A percentile compares a stretch with the other conserved stretches of the same genome.
phyloP scores from a whole-genome alignment of 2,797 vertebrate species.

The Pogoniulus pusillus region DNA sequence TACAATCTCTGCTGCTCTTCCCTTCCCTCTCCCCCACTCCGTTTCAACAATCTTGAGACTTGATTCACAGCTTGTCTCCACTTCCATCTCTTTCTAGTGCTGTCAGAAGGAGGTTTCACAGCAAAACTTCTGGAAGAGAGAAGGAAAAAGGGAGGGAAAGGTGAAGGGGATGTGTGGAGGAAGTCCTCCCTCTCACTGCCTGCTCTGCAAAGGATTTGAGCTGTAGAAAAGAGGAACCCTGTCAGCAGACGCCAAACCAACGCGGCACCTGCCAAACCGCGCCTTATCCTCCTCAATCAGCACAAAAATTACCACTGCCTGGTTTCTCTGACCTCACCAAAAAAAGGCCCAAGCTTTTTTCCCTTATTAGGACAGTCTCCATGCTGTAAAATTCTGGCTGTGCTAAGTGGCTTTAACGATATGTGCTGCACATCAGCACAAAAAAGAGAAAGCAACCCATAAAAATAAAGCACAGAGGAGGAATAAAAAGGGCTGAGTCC shows the following conservation, averaged over 20 bases:
- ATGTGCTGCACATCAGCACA: slow-evolving; percentile 74
- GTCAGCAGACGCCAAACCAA: slow-evolving; percentile 74
- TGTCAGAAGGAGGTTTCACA: neutral
- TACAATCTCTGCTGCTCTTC: no score
- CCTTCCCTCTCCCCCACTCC: no score
- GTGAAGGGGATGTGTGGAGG: neutral
- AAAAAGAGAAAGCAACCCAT: slow-evolving; percentile 47
- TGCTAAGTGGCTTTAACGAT: slow-evolving; percentile 50
- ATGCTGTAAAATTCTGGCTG: slow-evolving; percentile 22
- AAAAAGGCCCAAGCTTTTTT: slow-evolving; percentile 55
- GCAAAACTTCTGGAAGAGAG: neutral
- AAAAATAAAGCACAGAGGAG: slow-evolving; percentile 33
- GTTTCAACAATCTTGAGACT: no score
- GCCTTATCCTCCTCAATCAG: slow-evolving; percentile 78
- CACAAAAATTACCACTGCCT: slow-evolving; percentile 62
- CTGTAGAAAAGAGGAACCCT: slow-evolving; percentile 61
- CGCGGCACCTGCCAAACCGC: slow-evolving; percentile 76
- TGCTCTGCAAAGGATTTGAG: slow-evolving; percentile 47
- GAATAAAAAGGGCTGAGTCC: slow-evolving; percentile 62
- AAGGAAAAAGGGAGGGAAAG: neutral
- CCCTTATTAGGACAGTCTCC: slow-evolving; percentile 79
- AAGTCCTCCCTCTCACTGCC: slow-evolving; percentile 28
- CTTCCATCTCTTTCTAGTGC: no score
- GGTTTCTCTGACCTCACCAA: slow-evolving; percentile 73
- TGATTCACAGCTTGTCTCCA: no score